Evolutionary conservation across 2,888 invertebrate species (phyloP).

Genomic region (Frankliniella intonsa): DNA sequence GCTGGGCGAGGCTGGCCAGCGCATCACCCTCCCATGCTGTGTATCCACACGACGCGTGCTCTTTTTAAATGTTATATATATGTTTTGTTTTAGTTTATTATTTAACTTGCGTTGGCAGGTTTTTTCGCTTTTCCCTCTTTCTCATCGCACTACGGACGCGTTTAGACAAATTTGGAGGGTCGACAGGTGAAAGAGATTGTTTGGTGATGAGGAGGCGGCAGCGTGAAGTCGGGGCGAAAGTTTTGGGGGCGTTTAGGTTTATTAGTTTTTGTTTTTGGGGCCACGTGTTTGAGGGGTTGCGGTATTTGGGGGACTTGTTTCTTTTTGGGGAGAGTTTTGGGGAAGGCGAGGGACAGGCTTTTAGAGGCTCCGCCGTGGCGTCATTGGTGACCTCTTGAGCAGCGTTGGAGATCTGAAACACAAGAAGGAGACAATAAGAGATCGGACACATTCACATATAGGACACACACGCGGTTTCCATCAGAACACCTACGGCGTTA

Average conservation of each 20-base stretch:
- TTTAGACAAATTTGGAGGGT: conserved; percentile 10
- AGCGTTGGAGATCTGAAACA: conserved; percentile 1
- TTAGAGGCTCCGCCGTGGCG: conserved; percentile 11
- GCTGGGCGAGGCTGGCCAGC: neutral
- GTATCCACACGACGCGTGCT: neutral
- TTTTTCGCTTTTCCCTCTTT: conserved; percentile 25
- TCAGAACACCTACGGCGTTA: no score
- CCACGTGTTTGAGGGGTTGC: neutral
- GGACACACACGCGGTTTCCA: no score
- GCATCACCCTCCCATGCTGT: conserved; percentile 14
- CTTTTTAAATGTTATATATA: neutral
- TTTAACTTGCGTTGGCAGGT: conserved; percentile 26
- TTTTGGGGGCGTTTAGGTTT: conserved; percentile 20
- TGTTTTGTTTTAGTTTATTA: conserved; percentile 16
- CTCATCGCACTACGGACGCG: conserved; percentile 13
- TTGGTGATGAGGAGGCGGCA: neutral
- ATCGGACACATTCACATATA: neutral
- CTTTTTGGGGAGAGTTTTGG: neutral
- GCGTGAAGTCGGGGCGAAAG: conserved; percentile 9
- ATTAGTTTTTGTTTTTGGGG: conserved; percentile 23
- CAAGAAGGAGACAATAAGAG: neutral
- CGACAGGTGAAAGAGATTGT: neutral
- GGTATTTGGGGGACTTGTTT: neutral
- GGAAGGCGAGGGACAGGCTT: conserved; percentile 13
- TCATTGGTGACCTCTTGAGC: neutral